Conservation (phyloP, 2,113 vertebrate species). For the Dipodomys ordii region DNA sequence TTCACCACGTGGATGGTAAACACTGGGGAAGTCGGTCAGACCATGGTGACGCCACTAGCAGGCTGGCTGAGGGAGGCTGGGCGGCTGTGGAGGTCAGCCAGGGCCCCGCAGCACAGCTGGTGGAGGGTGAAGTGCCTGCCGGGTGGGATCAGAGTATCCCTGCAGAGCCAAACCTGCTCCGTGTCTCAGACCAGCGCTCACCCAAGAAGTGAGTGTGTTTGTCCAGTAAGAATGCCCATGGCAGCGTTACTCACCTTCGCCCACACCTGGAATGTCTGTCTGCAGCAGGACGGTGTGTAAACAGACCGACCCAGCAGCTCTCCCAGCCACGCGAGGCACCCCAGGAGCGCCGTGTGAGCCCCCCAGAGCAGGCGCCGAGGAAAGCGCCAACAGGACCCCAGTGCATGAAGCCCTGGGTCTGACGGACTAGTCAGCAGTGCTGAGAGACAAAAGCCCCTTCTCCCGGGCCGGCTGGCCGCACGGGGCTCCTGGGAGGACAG, state of each 20-base stretch:
- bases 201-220: not conserved
- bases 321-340: fast-evolving
- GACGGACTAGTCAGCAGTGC: not conserved
- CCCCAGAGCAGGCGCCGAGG: not conserved
- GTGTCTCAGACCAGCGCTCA: too few species aligned
- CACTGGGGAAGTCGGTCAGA: not conserved
- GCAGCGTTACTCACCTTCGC: not conserved
- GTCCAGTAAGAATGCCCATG: not conserved
- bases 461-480: not conserved
- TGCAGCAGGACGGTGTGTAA: too few species aligned
- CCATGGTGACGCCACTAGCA: too few species aligned
- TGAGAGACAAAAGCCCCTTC: not conserved
- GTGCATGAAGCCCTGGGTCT: not conserved
- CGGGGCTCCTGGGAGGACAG: fast-evolving
- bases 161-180: too few species aligned
- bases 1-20: not conserved
- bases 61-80: too few species aligned
- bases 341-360: fast-evolving
- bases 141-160: too few species aligned
- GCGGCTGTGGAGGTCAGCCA: too few species aligned
- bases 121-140: too few species aligned
- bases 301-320: fast-evolving
- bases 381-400: fast-evolving
- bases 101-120: too few species aligned
- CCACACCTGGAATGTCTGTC: not conserved